Percentiles rank a stretch among this genome's conserved stretches.
Conservation (phyloP, 2,888 invertebrate genomes). For the Tethea ocularis region DNA sequence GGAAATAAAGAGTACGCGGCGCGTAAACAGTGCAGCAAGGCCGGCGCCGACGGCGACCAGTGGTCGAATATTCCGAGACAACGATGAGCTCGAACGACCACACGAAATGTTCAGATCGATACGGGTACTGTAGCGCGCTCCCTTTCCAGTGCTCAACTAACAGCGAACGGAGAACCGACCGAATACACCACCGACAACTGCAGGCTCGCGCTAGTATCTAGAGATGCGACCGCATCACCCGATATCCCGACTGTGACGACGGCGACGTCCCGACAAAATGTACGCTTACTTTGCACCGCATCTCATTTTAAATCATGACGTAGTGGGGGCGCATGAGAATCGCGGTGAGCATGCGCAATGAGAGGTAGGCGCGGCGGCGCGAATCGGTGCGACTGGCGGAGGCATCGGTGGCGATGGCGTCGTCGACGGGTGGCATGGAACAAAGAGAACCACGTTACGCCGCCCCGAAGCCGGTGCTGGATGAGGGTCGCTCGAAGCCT, state of each 20-base stretch:
- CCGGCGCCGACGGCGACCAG: slow-evolving; percentile 80
- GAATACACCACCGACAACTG: slow-evolving; percentile 38
- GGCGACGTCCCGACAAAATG: slow-evolving; percentile 44
- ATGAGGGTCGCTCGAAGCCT: slow-evolving; percentile 49
- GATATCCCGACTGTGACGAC: slow-evolving; percentile 48
- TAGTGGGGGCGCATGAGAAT: slow-evolving; percentile 62
- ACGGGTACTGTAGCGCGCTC: slow-evolving; percentile 70
- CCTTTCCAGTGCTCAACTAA: slow-evolving; percentile 62
- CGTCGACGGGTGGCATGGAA: slow-evolving; percentile 56
- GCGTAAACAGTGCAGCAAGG: slow-evolving; percentile 77
- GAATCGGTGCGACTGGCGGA: slow-evolving; percentile 35
- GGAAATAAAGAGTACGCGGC: slow-evolving; percentile 65
- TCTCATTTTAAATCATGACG: slow-evolving; percentile 68
- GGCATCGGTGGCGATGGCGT: slow-evolving; percentile 58
- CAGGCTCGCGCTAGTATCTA: slow-evolving; percentile 40
- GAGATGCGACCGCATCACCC: slow-evolving; percentile 45
- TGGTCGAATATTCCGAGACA: slow-evolving; percentile 78
- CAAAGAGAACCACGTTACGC: slow-evolving; percentile 63
- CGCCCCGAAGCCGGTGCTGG: slow-evolving; percentile 45
- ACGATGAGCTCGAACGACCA: slow-evolving; percentile 72
- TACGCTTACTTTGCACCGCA: slow-evolving; percentile 58
- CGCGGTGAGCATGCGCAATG: slow-evolving; percentile 72
- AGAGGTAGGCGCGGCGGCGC: slow-evolving; percentile 71
- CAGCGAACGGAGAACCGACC: slow-evolving; percentile 43
- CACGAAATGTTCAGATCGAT: slow-evolving; percentile 76